These are phyloP conservation scores for Hirundo rustica DNA, from an alignment of 2,797 vertebrate genomes.

Conservation along the genomic window DNA sequence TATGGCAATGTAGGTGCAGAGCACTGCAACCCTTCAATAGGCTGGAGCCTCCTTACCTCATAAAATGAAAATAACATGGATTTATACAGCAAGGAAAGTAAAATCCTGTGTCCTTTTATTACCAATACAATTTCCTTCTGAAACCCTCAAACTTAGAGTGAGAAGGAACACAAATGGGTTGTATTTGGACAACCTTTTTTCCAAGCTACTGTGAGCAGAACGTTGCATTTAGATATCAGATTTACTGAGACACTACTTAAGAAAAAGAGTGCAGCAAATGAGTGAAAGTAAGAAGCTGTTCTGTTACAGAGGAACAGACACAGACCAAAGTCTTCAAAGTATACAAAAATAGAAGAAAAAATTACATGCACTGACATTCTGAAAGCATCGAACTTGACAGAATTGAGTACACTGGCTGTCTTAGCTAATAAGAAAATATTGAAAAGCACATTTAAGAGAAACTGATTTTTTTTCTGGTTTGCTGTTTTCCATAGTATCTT, in stretches of 20 bases:
- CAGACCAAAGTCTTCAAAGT: neutral
- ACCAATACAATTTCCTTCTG: neutral
- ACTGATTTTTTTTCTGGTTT: neutral
- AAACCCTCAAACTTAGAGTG: neutral
- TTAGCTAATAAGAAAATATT: neutral
- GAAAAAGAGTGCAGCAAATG: neutral
- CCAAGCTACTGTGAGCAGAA: neutral
- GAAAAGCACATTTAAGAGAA: neutral
- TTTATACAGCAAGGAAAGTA: neutral
- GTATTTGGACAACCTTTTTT: neutral
- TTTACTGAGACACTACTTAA: neutral
- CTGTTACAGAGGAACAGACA: neutral
- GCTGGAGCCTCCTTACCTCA: neutral
- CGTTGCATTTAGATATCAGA: neutral
- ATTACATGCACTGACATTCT: neutral
- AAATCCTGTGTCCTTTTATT: neutral
- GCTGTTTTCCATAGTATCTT: neutral
- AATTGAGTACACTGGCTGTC: neutral
- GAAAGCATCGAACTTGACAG: neutral
- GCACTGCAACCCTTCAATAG: accelerated
- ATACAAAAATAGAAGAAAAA: neutral
- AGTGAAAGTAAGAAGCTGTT: neutral
- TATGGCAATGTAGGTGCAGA: accelerated
- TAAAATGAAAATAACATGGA: accelerated
- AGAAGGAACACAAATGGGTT: neutral